phyloP scores from a whole-genome alignment of 2,888 invertebrate species.

The Phragmatobia fuliginosa region DNA sequence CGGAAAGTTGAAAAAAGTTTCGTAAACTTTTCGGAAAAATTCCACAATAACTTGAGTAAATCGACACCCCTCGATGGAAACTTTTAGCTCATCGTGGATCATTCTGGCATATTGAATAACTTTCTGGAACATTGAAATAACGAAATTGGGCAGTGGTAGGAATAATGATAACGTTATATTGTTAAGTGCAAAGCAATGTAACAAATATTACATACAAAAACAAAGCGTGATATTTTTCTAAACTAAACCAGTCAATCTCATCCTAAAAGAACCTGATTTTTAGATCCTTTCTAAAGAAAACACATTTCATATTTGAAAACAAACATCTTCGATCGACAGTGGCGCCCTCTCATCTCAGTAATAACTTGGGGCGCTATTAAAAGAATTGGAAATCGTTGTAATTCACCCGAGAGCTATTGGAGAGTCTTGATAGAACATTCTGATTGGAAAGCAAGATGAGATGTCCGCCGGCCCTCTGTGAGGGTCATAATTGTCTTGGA shows the following conservation, averaged over 20 bases:
- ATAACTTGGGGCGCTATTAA: slow-evolving; percentile 16
- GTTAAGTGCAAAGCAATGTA: neutral
- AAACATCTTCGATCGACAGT: neutral
- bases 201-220: neutral
- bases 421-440: slow-evolving; percentile 3
- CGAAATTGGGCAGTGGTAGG: neutral
- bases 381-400: slow-evolving; percentile 33
- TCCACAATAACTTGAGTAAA: neutral
- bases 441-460: slow-evolving; percentile 27
- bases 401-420: slow-evolving; percentile 8
- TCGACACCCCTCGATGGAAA: neutral
- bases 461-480: slow-evolving; percentile 4
- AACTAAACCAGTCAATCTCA: neutral
- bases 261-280: neutral
- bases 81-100: neutral
- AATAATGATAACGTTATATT: neutral
- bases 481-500: neutral
- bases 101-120: neutral
- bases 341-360: slow-evolving; percentile 3
- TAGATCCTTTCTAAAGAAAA: neutral
- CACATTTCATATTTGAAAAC: neutral
- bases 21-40: neutral
- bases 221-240: neutral
- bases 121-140: neutral
- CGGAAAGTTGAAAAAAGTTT: neutral